Conservation (phyloP, 2,113 vertebrate genomes). For the Notarius quadriscutis region DNA sequence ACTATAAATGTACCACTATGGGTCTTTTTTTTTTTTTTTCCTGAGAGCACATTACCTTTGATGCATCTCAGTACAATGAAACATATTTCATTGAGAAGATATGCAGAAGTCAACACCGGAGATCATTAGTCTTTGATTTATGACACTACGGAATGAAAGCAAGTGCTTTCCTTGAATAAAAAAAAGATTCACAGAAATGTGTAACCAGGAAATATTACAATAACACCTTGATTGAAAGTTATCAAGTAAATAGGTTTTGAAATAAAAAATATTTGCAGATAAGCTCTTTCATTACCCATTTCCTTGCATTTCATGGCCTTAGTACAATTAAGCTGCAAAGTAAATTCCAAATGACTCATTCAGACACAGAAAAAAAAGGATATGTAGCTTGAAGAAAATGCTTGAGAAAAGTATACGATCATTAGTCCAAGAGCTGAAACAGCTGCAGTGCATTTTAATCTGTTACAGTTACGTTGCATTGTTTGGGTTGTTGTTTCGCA, state of each 20-base stretch:
- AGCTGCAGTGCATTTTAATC: background rate
- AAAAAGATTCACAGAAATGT: background rate
- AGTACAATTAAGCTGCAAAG: background rate
- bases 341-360: background rate
- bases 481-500: background rate
- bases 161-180: background rate
- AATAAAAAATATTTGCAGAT: background rate
- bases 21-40: background rate
- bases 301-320: background rate
- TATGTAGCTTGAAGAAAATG: background rate
- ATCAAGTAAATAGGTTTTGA: background rate
- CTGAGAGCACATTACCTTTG: background rate
- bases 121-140: too few species aligned
- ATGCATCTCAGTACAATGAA: background rate
- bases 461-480: background rate
- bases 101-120: too few species aligned
- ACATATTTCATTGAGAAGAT: background rate
- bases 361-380: background rate
- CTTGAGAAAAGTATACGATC: background rate
- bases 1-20: background rate
- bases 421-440: background rate
- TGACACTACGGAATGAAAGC: too few species aligned
- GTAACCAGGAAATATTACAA: background rate
- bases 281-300: background rate
- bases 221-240: background rate